Base-by-base conservation (phyloP, 2,888 invertebrate genomes). In the Athalia cordata region DNA sequence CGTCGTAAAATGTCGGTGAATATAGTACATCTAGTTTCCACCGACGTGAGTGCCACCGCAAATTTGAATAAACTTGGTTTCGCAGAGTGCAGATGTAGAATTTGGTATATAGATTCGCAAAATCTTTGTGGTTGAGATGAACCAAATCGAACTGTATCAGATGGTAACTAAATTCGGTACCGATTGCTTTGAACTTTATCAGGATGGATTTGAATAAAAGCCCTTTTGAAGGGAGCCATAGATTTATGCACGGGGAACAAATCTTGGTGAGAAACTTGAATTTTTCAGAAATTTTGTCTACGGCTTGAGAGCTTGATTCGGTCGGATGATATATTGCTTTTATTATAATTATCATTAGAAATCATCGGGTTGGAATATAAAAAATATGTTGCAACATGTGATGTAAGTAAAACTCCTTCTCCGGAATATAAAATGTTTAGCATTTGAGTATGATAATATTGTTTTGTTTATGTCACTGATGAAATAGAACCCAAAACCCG, bases 181-280 rank as follows among this genome's bases (percentile, higher is more conserved):
- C 68, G 45, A 55, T 29, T 29, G 52, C 68, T 50, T 67, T 67
- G 49, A 67, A 67, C 15, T 50, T 50, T 43, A 29, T 29, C 29
- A 29, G 29, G 29, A 29, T 29, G 2, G 29, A 29, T 29, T 29
- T 29, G 29, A 29, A 29, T 29, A 2, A 29, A 29, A 29, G n/a
- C 29, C 29, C 2, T 29, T 29, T 29, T 29, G 29, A 29, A 29
- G 29, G 29, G 2, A 29, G 29, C 29, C 29, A 67, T 50, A 67
- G 66, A 9, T 67, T 67, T 3, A 29, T 2, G 29, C 13, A 49
- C 50, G 62, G 9, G 29, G 29, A 29, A 29, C 29, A 62, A 67
- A 15, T 50, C 15, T 29, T 29, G 29, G 29, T 13, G 13, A n/a
- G n/a, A 50, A 50, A 5, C 47, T 67, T 50, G 50, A 49, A 67